These are phyloP conservation scores for Porites australiensis DNA, from an alignment of 64 coral and sea anemone species.

Conservation along the genomic window DNA sequence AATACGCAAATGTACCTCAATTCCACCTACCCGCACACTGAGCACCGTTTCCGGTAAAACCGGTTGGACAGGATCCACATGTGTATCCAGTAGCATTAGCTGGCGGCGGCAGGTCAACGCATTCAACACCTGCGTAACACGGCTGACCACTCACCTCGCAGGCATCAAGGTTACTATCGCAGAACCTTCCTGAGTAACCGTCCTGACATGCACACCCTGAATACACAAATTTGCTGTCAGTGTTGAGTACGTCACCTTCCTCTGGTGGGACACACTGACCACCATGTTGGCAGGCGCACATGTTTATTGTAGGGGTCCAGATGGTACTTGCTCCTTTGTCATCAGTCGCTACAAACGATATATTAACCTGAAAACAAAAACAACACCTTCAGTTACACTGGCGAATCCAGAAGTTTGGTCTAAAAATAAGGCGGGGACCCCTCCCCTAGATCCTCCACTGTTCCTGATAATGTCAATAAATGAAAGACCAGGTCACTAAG, in stretches of 20 bases:
- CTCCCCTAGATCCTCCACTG: too few relatives aligned
- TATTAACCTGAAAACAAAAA: neutral
- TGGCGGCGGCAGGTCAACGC: slow-evolving; percentile 50
- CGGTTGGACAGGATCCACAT: slow-evolving; percentile 57
- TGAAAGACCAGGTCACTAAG: too few relatives aligned
- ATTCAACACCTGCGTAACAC: slow-evolving; percentile 61
- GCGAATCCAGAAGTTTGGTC: too few relatives aligned
- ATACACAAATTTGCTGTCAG: slow-evolving; percentile 25
- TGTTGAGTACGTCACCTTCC: slow-evolving; percentile 18
- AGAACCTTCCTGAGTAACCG: slow-evolving; percentile 57
- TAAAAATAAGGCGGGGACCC: neutral
- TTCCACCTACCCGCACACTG: slow-evolving; percentile 29
- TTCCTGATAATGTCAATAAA: too few relatives aligned
- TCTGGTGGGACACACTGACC: slow-evolving; percentile 26
- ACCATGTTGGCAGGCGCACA: slow-evolving; percentile 27
- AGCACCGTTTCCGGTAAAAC: slow-evolving; percentile 44
- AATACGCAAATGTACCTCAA: neutral
- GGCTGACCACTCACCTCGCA: slow-evolving; percentile 57
- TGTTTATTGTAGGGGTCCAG: slow-evolving; percentile 4
- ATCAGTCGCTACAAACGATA: neutral
- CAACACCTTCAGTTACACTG: neutral
- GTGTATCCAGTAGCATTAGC: slow-evolving; percentile 57
- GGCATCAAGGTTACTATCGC: slow-evolving; percentile 61
- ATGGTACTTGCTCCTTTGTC: slow-evolving; percentile 8
- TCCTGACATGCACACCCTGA: slow-evolving; percentile 26